Conservation (phyloP, 2,797 vertebrate genomes). For the Anguilla anguilla region DNA sequence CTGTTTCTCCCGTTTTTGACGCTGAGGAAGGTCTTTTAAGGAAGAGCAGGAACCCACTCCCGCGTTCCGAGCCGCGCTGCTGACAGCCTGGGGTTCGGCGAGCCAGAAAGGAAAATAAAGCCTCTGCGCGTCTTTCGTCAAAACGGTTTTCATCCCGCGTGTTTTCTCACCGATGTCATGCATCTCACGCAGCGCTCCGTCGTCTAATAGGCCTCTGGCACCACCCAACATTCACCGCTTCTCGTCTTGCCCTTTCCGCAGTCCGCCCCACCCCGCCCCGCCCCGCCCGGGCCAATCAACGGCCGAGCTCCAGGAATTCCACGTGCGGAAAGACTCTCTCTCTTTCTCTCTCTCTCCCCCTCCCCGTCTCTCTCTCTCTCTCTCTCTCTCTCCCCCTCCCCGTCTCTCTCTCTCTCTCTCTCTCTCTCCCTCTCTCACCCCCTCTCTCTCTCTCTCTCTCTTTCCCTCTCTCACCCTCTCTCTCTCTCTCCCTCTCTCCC, state of each 20-base stretch:
- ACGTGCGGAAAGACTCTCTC: constrained; percentile 22
- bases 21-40: neutral
- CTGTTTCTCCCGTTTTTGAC: neutral
- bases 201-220: neutral
- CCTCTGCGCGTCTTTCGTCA: constrained; percentile 11
- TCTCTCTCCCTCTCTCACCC: no score
- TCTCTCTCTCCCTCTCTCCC: neutral
- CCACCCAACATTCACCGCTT: neutral
- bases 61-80: neutral
- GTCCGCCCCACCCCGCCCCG: neutral
- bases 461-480: neutral
- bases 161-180: constrained; percentile 9
- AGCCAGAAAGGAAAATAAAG: constrained; percentile 19
- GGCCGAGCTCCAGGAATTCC: neutral
- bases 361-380: neutral
- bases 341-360: neutral
- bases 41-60: neutral
- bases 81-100: neutral
- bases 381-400: no score
- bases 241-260: no score
- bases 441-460: neutral
- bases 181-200: constrained; percentile 6
- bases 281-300: neutral
- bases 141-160: constrained; percentile 16
- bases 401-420: no score